A percentile compares a stretch with the other conserved stretches of the same genome.
phyloP scores from a whole-genome alignment of 2,113 vertebrate species.

The Patagioenas fasciata region DNA sequence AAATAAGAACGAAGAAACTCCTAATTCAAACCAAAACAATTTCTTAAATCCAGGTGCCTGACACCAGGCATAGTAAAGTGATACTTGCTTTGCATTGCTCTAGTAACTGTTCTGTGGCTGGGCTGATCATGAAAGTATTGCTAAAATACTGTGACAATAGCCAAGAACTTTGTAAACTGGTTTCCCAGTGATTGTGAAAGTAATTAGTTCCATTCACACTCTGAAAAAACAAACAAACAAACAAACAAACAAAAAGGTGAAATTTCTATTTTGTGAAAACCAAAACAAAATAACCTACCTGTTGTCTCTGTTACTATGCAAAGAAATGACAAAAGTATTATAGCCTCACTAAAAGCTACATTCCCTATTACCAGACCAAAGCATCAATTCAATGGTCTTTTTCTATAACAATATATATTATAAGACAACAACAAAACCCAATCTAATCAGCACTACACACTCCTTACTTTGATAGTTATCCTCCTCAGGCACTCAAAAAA shows the following conservation, averaged over 20 bases:
- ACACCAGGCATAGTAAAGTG: neutral
- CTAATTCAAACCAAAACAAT: neutral
- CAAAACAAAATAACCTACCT: neutral
- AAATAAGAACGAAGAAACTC: neutral
- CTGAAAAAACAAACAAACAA: neutral
- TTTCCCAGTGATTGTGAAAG: neutral
- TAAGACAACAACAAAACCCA: rapidly evolving
- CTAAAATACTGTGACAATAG: neutral
- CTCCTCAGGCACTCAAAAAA: neutral
- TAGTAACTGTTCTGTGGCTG: neutral
- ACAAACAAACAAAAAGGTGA: too few species aligned
- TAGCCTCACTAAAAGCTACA: neutral
- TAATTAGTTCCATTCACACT: neutral
- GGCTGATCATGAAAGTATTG: neutral
- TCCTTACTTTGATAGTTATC: neutral
- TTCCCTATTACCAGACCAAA: neutral
- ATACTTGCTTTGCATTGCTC: neutral
- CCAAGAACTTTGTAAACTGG: neutral
- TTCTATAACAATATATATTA: neutral
- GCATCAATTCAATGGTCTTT: neutral
- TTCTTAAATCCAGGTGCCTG: neutral
- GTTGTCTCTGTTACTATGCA: neutral
- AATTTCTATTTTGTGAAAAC: neutral
- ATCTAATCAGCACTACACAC: neutral
- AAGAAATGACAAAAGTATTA: neutral